Conservation (phyloP, 2,113 vertebrate species). For the Larimichthys polyactis region DNA sequence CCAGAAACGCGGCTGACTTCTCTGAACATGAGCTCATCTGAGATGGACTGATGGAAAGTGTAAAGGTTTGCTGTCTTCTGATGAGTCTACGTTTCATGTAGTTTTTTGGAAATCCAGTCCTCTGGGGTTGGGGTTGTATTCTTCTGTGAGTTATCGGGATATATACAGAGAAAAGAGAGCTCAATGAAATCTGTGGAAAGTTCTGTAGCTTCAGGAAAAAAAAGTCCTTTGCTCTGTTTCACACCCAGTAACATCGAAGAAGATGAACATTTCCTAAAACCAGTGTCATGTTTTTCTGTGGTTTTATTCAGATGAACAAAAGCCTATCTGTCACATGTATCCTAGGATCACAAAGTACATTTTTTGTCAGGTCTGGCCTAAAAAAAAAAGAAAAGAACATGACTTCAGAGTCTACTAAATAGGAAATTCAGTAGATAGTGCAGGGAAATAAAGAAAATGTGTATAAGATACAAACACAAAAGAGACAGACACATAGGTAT, state of each 20-base stretch:
- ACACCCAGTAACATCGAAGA: not conserved
- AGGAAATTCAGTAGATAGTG: not conserved
- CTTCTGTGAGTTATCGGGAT: not conserved
- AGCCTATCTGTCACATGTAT: too few species aligned
- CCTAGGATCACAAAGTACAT: not conserved
- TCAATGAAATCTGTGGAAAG: not conserved
- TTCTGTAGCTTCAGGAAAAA: not conserved
- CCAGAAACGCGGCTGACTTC: too few species aligned
- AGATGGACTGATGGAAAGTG: too few species aligned
- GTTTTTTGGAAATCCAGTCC: too few species aligned
- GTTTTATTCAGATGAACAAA: too few species aligned
- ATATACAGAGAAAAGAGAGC: not conserved
- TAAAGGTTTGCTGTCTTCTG: too few species aligned
- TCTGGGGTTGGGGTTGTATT: too few species aligned
- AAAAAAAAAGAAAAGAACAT: not conserved
- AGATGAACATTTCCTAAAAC: not conserved
- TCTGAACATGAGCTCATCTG: too few species aligned
- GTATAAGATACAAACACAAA: not conserved
- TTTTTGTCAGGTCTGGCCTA: not conserved
- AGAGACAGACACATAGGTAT: too few species aligned
- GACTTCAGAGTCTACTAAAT: not conserved
- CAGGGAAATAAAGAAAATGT: too few species aligned
- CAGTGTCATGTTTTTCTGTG: not conserved
- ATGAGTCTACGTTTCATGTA: too few species aligned
- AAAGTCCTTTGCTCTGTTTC: not conserved